Base-by-base conservation (phyloP, 2,113 vertebrate species). In the Megaceryle maxima region DNA sequence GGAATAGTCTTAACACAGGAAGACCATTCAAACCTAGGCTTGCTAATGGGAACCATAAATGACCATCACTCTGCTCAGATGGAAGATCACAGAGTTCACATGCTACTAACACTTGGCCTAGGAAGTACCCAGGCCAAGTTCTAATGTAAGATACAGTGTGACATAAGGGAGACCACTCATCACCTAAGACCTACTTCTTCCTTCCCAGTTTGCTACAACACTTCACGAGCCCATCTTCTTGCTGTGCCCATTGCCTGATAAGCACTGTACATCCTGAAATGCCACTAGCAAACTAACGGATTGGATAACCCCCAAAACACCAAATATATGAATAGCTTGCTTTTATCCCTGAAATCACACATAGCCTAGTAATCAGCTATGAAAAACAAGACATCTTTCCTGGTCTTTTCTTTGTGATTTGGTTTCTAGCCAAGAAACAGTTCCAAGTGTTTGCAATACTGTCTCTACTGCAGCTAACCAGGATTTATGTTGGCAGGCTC, bases 231-330 rank as follows among this genome's bases (percentile, higher is more conserved):
- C 24, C 31, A 31, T 29, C 33, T 24, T 44, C 35, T 22, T 19
- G 21, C 9, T 57, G 48, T 1, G 4, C 31, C 18, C 0, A 0
- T 37, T 0, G 0, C 22, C 33, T 15, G 13, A 37, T 2, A 25
- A 55, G 16, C 15, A 8, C 46, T 57, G 22, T 24, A 12, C 16
- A 20, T 33, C 79, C n/a, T 35, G 56, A 72, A 55, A 43, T 4
- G 13, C 10, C 43, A 39, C 60, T 4, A 51, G 37, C 18, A 79
- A 86, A 64, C 39, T 44, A 14, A 73, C 43, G 13, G 6, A 29
- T 1, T 68, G 25, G 29, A 53, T 48, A 48, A 88, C 13, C 25
- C 13, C 46, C 10, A 62, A 63, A 56, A 28, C 48, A 62, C 7
- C 13, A 53, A 35, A 41, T 14, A 72, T 2, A 13, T 39, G 10